phyloP scores from a whole-genome alignment of 2,797 vertebrate genomes.

The Chloroceryle amazona region DNA sequence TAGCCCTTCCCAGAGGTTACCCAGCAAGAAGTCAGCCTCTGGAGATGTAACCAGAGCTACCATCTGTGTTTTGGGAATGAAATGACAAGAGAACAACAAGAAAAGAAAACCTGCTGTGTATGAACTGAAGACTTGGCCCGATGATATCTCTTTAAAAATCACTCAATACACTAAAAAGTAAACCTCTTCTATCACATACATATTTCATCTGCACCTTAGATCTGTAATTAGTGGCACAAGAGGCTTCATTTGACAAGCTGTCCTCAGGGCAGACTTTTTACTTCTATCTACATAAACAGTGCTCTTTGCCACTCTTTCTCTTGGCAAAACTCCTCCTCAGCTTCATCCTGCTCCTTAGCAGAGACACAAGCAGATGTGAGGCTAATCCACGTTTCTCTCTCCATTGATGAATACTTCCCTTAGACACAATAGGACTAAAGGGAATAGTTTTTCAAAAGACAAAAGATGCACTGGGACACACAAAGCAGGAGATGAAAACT shows the following conservation, averaged over 20 bases:
- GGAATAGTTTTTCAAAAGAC: constrained; percentile 36
- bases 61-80: neutral
- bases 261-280: constrained; percentile 62
- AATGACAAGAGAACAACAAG: neutral
- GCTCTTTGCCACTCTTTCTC: neutral
- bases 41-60: neutral
- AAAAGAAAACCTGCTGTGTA: neutral
- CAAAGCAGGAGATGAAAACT: neutral
- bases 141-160: constrained; percentile 41
- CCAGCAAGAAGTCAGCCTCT: neutral
- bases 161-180: neutral
- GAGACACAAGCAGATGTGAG: neutral
- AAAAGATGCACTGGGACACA: neutral
- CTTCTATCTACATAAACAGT: constrained; percentile 47
- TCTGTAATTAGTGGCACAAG: constrained; percentile 53
- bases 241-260: constrained; percentile 53
- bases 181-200: constrained; percentile 24
- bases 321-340: neutral
- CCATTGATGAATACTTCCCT: constrained; percentile 19
- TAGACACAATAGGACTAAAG: neutral
- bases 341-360: fast-evolving
- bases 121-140: neutral
- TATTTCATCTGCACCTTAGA: constrained; percentile 55
- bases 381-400: neutral
- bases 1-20: neutral